These are phyloP conservation scores for Callyntrura guangdongensis DNA, from an alignment of 2,888 invertebrate species.

Conservation along the genomic window DNA sequence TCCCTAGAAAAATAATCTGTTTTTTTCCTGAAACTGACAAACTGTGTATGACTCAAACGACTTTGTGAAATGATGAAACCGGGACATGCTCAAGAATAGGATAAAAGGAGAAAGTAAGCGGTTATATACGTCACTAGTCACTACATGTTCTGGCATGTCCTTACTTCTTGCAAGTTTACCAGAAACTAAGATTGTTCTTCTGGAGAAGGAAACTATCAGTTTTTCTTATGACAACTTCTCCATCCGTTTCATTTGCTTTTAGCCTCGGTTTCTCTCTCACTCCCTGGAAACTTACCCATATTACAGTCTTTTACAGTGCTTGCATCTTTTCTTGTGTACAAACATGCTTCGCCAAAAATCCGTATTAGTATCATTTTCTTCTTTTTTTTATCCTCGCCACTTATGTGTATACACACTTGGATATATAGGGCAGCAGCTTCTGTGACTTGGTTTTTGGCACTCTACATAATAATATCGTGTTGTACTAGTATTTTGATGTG, in stretches of 20 bases:
- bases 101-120: background rate
- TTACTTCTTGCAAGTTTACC: background rate
- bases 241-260: slow-evolving; percentile 53
- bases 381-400: background rate
- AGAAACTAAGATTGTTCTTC: background rate
- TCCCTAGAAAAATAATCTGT: slow-evolving; percentile 6
- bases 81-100: background rate
- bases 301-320: background rate
- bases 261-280: background rate
- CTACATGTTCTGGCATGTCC: background rate
- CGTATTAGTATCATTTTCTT: background rate
- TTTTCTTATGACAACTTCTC: slow-evolving; percentile 46
- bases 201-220: slow-evolving; percentile 42
- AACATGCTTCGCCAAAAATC: background rate
- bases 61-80: slow-evolving; percentile 22
- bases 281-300: background rate
- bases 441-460: slow-evolving; percentile 56
- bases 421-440: background rate
- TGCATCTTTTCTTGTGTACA: background rate
- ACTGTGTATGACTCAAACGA: slow-evolving; percentile 48
- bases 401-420: background rate
- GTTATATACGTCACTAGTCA: background rate
- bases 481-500: slow-evolving; percentile 30
- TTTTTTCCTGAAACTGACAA: slow-evolving; percentile 51
- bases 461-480: slow-evolving; percentile 43